phyloP scores from a whole-genome alignment of 2,797 vertebrate genomes.

The Hapalemur alaotrensis region DNA sequence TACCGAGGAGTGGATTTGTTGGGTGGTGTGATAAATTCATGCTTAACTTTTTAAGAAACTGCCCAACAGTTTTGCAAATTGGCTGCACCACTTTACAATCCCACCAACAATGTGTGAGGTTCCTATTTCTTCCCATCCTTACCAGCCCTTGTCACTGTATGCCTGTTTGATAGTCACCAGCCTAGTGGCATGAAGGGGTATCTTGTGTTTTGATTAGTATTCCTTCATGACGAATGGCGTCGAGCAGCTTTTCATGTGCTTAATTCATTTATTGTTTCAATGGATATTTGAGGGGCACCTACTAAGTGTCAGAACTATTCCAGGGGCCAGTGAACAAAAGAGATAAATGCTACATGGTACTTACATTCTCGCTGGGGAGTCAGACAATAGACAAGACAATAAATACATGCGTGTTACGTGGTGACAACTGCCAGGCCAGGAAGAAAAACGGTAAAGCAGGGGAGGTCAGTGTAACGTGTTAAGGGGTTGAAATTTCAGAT shows the following conservation, averaged over 20 bases:
- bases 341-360: neutral
- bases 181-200: fast-evolving
- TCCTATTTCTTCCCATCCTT: neutral
- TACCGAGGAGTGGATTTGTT: neutral
- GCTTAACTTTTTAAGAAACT: neutral
- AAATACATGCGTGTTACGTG: neutral
- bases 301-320: neutral
- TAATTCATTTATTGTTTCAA: neutral
- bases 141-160: neutral
- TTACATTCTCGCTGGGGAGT: neutral
- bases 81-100: neutral
- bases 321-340: neutral
- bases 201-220: neutral
- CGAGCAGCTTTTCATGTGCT: neutral
- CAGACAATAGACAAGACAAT: neutral
- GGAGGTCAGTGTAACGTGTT: neutral
- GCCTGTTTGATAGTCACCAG: neutral
- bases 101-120: too few species aligned
- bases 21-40: neutral
- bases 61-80: neutral
- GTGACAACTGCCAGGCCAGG: neutral
- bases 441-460: neutral
- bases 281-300: neutral
- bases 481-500: neutral
- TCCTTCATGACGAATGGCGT: neutral